A percentile compares a stretch with the other conserved stretches of the same genome.
phyloP scores from a whole-genome alignment of 2,888 invertebrate genomes.

The Toxonevra muliebris region DNA sequence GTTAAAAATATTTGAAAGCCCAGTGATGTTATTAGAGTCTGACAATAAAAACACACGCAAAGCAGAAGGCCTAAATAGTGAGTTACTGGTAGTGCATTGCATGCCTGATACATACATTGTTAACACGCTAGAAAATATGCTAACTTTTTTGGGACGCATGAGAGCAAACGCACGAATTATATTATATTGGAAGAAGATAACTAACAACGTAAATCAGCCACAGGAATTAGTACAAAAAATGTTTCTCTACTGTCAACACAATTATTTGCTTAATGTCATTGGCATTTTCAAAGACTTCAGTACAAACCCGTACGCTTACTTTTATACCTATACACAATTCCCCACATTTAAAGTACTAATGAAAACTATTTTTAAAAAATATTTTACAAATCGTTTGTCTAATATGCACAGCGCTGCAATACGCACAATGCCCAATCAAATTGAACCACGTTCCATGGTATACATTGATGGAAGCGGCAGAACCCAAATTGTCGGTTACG shows the following conservation, averaged over 20 bases:
- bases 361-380: not conserved
- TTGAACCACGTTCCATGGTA: slow-evolving; percentile 23
- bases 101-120: too few species aligned
- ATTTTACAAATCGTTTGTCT: slow-evolving; percentile 17
- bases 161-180: not conserved
- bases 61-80: too few species aligned
- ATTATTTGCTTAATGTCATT: not conserved
- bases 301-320: not conserved
- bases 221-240: not conserved
- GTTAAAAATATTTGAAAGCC: too few species aligned
- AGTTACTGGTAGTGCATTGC: too few species aligned
- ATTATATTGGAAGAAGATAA: not conserved
- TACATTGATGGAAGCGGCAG: slow-evolving; percentile 11
- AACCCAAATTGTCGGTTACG: slow-evolving; percentile 14
- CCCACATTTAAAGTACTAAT: not conserved
- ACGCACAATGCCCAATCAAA: slow-evolving; percentile 28
- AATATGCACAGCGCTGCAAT: slow-evolving; percentile 24
- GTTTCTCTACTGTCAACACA: not conserved
- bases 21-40: too few species aligned
- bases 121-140: not conserved
- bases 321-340: not conserved
- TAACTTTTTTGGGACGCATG: not conserved
- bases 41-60: too few species aligned
- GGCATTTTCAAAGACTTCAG: not conserved
- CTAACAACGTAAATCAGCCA: not conserved